Base-by-base conservation (phyloP, 2,113 vertebrate species). In the Tragelaphus scriptus region DNA sequence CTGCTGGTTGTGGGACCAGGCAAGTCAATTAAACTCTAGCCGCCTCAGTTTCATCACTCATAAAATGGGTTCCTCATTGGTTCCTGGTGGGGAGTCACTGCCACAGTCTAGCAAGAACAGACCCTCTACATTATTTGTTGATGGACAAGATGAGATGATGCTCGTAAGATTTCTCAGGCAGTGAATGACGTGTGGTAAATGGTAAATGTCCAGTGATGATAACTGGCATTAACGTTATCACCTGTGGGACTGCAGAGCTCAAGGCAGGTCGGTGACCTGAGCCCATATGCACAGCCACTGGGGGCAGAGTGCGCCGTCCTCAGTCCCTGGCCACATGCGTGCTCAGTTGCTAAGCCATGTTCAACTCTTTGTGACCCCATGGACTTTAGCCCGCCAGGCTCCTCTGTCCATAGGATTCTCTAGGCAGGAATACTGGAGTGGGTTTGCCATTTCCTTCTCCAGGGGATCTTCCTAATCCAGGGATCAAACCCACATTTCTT, bases 1-100 rank as follows among this genome's bases (percentile, higher is more conserved):
- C 98, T 98, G 61, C 98, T 98, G 97, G 98, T 87, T 91, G 40
- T 93, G 91, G 51, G 71, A 58, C 84, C 49, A 7, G 0, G 21
- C 87, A 91, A 53, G 84, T 75, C 71, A 51, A 16, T 80, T 5
- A 36, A 47, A 51, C 30, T 82, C 63, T 32, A 49, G 32, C 19
- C 63, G 25, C 86, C 88, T 97, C 71, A 19, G 59, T 90, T 95
- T 86, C 75, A 3, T 84, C 23, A 15, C 40, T 5, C 21, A 47
- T 58, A 21, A 90, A 96, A 90, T 32, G 85, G 93, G 91, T 23
- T 63, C 47, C 44, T 91, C 15, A 28, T 4, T 3, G 1, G 25
- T 68, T 68, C 77, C 25, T 68, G 1, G 0, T 56, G 26, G 40
- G 32, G 44, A 59, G 49, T 44, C 17, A 71, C 13, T n/a, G 81